Evolutionary conservation across 2,888 invertebrate genomes (phyloP).

Genomic region (Synanthedon formicaeformis): DNA sequence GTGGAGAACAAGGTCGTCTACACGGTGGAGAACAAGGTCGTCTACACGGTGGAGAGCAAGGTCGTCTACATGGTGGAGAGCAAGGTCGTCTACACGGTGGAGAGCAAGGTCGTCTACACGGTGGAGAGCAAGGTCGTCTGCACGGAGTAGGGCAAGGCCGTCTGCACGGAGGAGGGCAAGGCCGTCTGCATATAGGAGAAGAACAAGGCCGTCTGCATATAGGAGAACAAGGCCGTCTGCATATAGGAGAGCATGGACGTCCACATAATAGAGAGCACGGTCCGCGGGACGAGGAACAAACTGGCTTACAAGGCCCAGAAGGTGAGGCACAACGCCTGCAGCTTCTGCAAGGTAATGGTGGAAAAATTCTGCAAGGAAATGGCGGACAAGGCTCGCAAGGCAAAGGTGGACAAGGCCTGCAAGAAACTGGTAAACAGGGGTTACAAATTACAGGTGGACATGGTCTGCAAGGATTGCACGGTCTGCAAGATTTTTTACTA

Average conservation of each 20-base stretch:
- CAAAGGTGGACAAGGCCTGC: conserved; percentile 7
- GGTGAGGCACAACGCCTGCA: conserved; percentile 10
- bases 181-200: conserved; percentile 37
- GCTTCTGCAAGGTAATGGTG: conserved; percentile 12
- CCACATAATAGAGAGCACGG: too few species aligned
- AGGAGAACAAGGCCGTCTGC: conserved; percentile 32
- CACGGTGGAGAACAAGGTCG: conserved; percentile 7
- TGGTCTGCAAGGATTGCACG: conserved; percentile 8
- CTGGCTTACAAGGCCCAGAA: conserved; percentile 2
- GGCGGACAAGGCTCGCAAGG: background rate
- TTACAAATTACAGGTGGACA: background rate
- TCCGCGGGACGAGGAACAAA: background rate
- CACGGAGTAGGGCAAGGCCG: conserved; percentile 33
- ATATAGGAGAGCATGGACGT: background rate
- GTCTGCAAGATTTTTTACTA: conserved; percentile 25
- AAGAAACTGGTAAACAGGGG: background rate
- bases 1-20: conserved; percentile 7
- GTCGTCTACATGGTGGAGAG: conserved; percentile 35
- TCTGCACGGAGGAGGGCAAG: conserved; percentile 39
- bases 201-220: conserved; percentile 7
- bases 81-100: conserved; percentile 17
- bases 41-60: conserved; percentile 25
- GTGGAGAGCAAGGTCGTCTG: conserved; percentile 6
- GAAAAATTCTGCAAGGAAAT: conserved; percentile 1
- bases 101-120: conserved; percentile 7